Evolutionary conservation across 2,113 vertebrate genomes (phyloP).

Genomic region (Rhinopomastus cyanomelas): DNA sequence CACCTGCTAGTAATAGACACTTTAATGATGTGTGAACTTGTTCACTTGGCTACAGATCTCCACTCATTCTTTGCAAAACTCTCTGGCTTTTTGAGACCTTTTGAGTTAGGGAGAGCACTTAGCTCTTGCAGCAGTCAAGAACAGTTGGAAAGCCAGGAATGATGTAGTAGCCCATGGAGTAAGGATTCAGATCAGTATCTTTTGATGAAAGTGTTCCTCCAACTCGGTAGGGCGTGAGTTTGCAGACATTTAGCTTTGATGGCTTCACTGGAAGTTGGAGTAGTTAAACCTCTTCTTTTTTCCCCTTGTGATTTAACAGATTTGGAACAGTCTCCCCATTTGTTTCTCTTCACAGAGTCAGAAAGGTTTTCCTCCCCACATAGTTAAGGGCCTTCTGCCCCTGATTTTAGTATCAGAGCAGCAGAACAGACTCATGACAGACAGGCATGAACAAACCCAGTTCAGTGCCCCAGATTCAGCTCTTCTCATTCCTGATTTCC

Average conservation of each 20-base stretch:
- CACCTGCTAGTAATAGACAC: constrained; percentile 15
- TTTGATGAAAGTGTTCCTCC: background rate
- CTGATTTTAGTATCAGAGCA: background rate
- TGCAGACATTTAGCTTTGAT: background rate
- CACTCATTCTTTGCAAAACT: constrained; percentile 11
- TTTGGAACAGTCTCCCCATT: background rate
- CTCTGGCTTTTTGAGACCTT: background rate
- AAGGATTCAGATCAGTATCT: background rate
- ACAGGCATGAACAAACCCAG: background rate
- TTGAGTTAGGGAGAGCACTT: background rate
- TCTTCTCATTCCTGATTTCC: background rate
- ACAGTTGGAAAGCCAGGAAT: background rate
- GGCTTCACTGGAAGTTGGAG: background rate
- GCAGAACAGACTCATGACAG: background rate
- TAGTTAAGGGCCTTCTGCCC: background rate
- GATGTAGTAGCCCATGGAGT: background rate
- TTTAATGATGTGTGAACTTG: constrained; percentile 24
- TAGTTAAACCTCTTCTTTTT: background rate
- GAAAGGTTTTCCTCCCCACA: background rate
- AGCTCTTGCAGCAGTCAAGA: background rate
- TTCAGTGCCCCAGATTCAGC: background rate
- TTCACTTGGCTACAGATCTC: constrained; percentile 8
- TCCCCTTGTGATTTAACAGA: background rate
- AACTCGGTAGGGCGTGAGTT: background rate
- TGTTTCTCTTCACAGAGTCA: background rate